Evolutionary conservation across 2,888 invertebrate genomes (phyloP), one percentile per base, ranked within the genome.

Genomic region (Endotricha flammealis): DNA sequence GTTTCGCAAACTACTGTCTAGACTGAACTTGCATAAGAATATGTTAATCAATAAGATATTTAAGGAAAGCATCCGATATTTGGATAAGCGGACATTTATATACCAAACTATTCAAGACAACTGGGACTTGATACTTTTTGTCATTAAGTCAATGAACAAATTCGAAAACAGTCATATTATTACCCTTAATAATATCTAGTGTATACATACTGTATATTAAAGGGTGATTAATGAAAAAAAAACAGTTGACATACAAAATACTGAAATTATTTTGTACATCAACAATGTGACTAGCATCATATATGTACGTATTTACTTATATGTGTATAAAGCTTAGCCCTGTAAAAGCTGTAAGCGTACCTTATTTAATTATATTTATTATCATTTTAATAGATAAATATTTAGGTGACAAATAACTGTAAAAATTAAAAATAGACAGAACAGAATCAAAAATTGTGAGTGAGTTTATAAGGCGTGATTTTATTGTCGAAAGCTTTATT

Each of bases 321-420:
- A 50, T 53, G 53, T 53, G 46, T 55, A 53, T 53, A 51, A 36
- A 69, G 70, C 68, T 34, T 65, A 72, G 70, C 66, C 56, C 57
- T 58, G 51, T 39, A 44, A 40, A 67, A 68, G 67, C 68, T 57
- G 36, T 20, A 68, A 70, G 69, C 68, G 29, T 24, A 12, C 23
- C 20, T 39, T 22, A 25, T 41, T 11, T 11, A 20, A 29, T 28
- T 36, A 20, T 27, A 17, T 27, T n/a, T 27, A 20, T 12, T 33
- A 24, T 14, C 12, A 14, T 9, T 27, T 28, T 31, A 30, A 31
- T 30, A 32, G 41, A 31, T 8, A 20, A 20, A 20, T 8, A 20
- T 20, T 29, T 39, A 41, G 31, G 35, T 39, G 44, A 42, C 37
- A 29, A 34, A 35, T 42, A 42, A 41, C 34, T 40, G 33, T 41